Evolutionary conservation across 2,888 invertebrate species (phyloP), one percentile per base, ranked within the genome.

Genomic region (Hololepta plana): DNA sequence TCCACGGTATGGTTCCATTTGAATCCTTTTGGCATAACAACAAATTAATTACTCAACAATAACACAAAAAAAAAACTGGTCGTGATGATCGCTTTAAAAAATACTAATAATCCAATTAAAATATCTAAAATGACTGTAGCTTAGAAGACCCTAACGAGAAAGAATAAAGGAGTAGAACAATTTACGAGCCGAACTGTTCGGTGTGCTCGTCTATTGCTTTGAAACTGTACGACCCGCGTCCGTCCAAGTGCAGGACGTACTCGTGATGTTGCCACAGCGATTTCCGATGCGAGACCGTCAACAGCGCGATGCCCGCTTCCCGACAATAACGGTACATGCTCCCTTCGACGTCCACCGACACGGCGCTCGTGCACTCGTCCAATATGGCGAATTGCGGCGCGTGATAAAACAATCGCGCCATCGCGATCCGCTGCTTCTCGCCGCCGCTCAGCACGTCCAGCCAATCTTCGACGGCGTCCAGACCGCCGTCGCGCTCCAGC

Each of bases 291-390:
- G 93, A 93, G 14, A 98, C 96, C 1, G 96, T 98, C 55, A 98
- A 87, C 15, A 98, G 60, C 0, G 95, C 90, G 47, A 96, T 96
- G 29, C 74, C 74, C 40, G 66, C 69, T 59, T 84, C 72, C 42
- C 81, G 64, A 46, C 93, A 91, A 55, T 93, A 88, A 40, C 79
- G 76, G 49, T 98, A 98, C 84, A 98, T 95, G 38, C 74, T 76
- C 14, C 91, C 93, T 51, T 98, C 98, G 0, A 98, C 96, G 52
- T 98, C 98, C 0, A 96, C 88, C 24, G 91, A 93, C 1, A 98
- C 96, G 0, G 96, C 96, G 51, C 90, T 91, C 1, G 98, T 98
- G 50, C 98, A 98, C 54, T 98, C 98, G 47, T 98, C 98, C 40
- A 98, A 60, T 44, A 98, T 96, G 7, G 98, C 98, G 60, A 96